Conservation (phyloP, 2,888 invertebrate species). For the Limnephilus lunatus region DNA sequence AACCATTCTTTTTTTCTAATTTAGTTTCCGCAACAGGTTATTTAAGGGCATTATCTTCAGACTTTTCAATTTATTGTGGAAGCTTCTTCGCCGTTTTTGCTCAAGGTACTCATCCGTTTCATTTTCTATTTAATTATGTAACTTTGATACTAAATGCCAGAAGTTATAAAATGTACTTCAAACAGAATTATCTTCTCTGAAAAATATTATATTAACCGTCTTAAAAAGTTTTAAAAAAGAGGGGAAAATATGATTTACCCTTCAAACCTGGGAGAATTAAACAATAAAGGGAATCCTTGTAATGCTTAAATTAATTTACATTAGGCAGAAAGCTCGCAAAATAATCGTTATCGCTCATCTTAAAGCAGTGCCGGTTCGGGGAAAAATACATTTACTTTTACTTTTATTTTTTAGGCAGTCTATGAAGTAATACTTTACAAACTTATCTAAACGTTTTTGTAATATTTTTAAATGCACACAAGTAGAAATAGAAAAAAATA, state of each 20-base stretch:
- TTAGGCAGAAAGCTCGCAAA: background rate
- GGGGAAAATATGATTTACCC: background rate
- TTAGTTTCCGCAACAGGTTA: background rate
- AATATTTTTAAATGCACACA: no score
- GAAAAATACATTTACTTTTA: background rate
- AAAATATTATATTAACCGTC: background rate
- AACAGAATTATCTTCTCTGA: background rate
- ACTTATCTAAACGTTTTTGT: no score
- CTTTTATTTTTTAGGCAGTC: no score
- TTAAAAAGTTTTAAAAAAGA: background rate
- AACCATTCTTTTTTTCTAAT: background rate
- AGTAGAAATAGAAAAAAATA: no score
- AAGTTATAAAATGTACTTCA: background rate
- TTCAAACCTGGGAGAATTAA: background rate
- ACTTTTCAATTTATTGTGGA: background rate
- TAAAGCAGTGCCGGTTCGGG: background rate
- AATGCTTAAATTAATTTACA: constrained; percentile 16
- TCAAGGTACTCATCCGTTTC: background rate
- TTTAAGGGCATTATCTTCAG: background rate
- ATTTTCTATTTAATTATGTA: background rate
- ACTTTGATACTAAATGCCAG: background rate
- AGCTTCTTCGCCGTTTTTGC: background rate
- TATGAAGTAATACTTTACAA: no score
- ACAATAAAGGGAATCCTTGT: background rate
- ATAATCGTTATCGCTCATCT: constrained; percentile 4